Conservation (phyloP, 2,113 vertebrate genomes). For the Oncorhynchus mykiss region DNA sequence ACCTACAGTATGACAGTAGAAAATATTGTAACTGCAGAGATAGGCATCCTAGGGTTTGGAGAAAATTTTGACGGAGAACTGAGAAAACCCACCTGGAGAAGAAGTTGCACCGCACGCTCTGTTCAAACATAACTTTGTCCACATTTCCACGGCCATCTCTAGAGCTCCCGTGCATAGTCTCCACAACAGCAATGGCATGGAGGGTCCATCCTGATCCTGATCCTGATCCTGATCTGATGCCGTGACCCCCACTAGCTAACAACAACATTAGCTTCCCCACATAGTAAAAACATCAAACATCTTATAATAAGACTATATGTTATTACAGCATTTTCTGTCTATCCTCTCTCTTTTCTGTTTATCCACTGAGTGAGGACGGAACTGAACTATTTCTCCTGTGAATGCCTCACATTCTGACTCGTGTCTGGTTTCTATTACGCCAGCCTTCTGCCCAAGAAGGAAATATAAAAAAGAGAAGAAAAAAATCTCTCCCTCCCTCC, state of each 20-base stretch:
- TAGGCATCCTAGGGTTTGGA: neutral
- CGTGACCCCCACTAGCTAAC: conserved; percentile 15
- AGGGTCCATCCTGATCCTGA: conserved; percentile 35
- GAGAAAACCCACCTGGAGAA: conserved; percentile 67
- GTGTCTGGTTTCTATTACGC: conserved; percentile 70
- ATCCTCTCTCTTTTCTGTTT: conserved; percentile 12
- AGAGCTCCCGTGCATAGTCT: conserved; percentile 25
- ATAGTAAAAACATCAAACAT: conserved; percentile 3
- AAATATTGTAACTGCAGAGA: neutral
- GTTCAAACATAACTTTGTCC: conserved; percentile 50
- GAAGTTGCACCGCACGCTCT: conserved; percentile 30
- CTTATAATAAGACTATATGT: neutral
- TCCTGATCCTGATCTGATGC: conserved; percentile 6
- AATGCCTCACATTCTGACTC: conserved; percentile 65
- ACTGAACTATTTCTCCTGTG: conserved; percentile 41
- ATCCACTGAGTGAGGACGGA: conserved; percentile 29
- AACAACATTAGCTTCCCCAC: conserved; percentile 16
- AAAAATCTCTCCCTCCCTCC: conserved; percentile 30
- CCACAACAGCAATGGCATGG: conserved; percentile 18
- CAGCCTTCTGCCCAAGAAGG: conserved; percentile 64
- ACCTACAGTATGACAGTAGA: neutral
- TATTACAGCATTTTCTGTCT: conserved; percentile 11
- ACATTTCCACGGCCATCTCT: conserved; percentile 36
- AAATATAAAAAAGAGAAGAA: conserved; percentile 51
- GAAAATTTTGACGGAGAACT: neutral